Conservation (phyloP, 2,113 vertebrate species). For the Mionectes macconnelli region DNA sequence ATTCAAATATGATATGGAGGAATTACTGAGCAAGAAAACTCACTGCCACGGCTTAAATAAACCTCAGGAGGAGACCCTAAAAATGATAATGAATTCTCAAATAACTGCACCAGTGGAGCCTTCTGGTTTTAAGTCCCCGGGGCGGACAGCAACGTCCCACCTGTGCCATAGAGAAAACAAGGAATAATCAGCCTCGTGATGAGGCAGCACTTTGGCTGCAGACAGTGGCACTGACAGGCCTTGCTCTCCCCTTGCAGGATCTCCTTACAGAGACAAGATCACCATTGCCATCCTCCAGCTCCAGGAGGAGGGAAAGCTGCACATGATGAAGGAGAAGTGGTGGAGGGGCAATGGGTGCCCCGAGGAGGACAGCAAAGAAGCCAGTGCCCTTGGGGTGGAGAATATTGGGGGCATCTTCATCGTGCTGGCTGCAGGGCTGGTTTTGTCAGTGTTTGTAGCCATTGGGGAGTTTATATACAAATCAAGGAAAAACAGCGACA, state of each 20-base stretch:
- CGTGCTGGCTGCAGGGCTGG: constrained; percentile 93
- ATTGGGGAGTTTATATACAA: constrained; percentile 97
- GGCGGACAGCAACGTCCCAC: not conserved
- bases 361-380: constrained; percentile 94
- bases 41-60: constrained; percentile 25
- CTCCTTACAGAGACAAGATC: constrained; percentile 95
- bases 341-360: constrained; percentile 96
- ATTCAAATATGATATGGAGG: not conserved
- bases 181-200: not conserved
- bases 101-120: not conserved
- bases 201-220: not conserved
- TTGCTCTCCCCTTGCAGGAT: constrained; percentile 74
- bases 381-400: constrained; percentile 94
- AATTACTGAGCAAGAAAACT: not conserved
- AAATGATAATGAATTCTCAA: not conserved
- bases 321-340: constrained; percentile 99
- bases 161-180: not conserved
- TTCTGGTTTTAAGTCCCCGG: not conserved
- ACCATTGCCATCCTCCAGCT: constrained; percentile 97
- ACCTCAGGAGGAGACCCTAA: not conserved
- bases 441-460: constrained; percentile 96
- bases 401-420: constrained; percentile 99
- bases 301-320: constrained; percentile 95
- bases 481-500: constrained; percentile 89
- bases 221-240: not conserved